Percentiles rank a stretch among this genome's conserved stretches.
These are phyloP conservation scores for Furcula furcula DNA, from an alignment of 2,888 invertebrate species.

Conservation along the genomic window DNA sequence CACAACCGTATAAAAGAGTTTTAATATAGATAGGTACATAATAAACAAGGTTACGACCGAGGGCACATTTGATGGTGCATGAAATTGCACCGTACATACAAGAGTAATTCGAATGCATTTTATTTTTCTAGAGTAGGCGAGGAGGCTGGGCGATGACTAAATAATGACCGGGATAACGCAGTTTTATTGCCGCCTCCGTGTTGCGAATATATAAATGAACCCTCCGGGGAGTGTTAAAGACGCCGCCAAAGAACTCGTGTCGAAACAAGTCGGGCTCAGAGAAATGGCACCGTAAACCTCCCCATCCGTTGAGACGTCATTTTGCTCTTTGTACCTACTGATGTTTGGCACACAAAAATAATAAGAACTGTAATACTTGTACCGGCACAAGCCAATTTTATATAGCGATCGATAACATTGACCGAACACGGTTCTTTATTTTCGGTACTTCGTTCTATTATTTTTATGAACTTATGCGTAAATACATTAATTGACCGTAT, in stretches of 20 bases:
- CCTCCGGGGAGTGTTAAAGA: slow-evolving; percentile 79
- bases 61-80: slow-evolving; percentile 39
- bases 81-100: slow-evolving; percentile 46
- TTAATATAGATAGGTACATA: slow-evolving; percentile 41
- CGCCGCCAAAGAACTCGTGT: slow-evolving; percentile 76
- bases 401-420: slow-evolving; percentile 15
- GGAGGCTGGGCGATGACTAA: slow-evolving; percentile 76
- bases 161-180: slow-evolving; percentile 81
- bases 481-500: too few relatives aligned
- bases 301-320: slow-evolving; percentile 72
- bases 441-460: too few relatives aligned
- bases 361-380: slow-evolving; percentile 45
- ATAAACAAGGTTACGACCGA: slow-evolving; percentile 40
- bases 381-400: slow-evolving; percentile 28
- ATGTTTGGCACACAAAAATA: slow-evolving; percentile 57
- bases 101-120: slow-evolving; percentile 71
- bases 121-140: slow-evolving; percentile 55
- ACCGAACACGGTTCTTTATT: too few relatives aligned
- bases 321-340: slow-evolving; percentile 59
- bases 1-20: slow-evolving; percentile 31
- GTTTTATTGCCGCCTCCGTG: slow-evolving; percentile 79
- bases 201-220: slow-evolving; percentile 81
- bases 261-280: slow-evolving; percentile 74
- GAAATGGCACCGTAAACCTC: slow-evolving; percentile 76
- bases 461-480: too few relatives aligned